Evolutionary conservation across 1,140 invertebrate genomes (phyloP).

Genomic region (Rhizoglyphus robini): DNA sequence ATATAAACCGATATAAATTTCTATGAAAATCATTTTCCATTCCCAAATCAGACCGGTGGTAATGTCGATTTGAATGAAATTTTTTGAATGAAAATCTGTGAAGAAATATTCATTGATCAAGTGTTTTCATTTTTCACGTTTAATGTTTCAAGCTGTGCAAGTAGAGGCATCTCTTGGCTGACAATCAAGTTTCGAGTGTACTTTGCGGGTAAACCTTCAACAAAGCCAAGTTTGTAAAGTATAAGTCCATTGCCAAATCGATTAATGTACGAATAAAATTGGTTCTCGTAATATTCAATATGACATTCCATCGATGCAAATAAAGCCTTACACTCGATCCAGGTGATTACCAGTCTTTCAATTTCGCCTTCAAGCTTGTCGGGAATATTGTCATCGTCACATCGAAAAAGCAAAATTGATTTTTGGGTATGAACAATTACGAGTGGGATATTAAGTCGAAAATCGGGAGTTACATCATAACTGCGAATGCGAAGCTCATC

Average conservation of each 20-base stretch:
- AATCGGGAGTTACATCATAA: conserved; percentile 21
- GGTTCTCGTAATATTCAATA: conserved; percentile 14
- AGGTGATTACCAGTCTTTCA: neutral
- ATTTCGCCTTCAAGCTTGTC: neutral
- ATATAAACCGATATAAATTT: too few species aligned
- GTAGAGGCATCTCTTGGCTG: neutral
- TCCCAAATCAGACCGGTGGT: too few species aligned
- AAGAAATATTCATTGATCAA: too few species aligned
- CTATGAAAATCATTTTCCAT: too few species aligned
- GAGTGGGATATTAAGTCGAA: conserved; percentile 16
- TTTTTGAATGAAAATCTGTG: too few species aligned
- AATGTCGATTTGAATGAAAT: too few species aligned
- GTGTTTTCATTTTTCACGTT: too few species aligned
- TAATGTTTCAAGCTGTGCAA: too few species aligned
- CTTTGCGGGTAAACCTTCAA: neutral
- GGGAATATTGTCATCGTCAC: neutral
- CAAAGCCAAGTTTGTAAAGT: conserved; percentile 9
- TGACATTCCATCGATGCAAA: conserved; percentile 18
- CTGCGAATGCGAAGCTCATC: neutral
- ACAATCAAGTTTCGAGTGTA: conserved; percentile 7
- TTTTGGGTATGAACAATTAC: neutral
- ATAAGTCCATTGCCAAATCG: conserved; percentile 21
- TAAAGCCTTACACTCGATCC: conserved; percentile 23
- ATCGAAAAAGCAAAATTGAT: neutral
- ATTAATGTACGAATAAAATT: conserved; percentile 16